Evolutionary conservation across 53 echinoderm and acorn worm species (phyloP).

Genomic region (Mesocentrotus franciscanus): DNA sequence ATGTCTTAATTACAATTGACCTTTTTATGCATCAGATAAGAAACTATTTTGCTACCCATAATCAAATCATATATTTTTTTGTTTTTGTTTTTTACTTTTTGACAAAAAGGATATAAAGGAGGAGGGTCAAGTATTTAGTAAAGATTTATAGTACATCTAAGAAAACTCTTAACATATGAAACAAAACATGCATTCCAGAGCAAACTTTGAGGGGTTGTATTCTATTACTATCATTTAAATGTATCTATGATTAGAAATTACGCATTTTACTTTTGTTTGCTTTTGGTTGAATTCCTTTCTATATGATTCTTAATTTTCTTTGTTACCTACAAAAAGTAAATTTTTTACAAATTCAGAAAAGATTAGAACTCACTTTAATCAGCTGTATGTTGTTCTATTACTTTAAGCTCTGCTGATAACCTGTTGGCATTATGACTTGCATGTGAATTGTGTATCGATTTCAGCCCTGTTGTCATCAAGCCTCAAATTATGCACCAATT

Average conservation of each 20-base stretch:
- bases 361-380: neutral
- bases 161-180: too few relatives aligned
- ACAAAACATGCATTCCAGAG: too few relatives aligned
- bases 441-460: neutral
- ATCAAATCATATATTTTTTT: too few relatives aligned
- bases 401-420: neutral
- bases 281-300: neutral
- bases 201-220: too few relatives aligned
- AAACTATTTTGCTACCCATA: too few relatives aligned
- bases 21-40: neutral
- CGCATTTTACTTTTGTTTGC: neutral
- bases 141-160: too few relatives aligned
- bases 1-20: neutral
- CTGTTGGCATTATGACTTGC: neutral
- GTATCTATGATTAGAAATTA: too few relatives aligned
- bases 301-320: neutral
- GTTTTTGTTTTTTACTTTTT: too few relatives aligned
- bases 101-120: too few relatives aligned
- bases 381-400: neutral
- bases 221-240: too few relatives aligned
- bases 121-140: too few relatives aligned
- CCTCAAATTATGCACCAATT: neutral
- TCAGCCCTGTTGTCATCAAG: neutral
- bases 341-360: neutral
- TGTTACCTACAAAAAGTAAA: neutral